phyloP scores from a whole-genome alignment of 1,140 invertebrate genomes.

The Eufriesea mexicana region DNA sequence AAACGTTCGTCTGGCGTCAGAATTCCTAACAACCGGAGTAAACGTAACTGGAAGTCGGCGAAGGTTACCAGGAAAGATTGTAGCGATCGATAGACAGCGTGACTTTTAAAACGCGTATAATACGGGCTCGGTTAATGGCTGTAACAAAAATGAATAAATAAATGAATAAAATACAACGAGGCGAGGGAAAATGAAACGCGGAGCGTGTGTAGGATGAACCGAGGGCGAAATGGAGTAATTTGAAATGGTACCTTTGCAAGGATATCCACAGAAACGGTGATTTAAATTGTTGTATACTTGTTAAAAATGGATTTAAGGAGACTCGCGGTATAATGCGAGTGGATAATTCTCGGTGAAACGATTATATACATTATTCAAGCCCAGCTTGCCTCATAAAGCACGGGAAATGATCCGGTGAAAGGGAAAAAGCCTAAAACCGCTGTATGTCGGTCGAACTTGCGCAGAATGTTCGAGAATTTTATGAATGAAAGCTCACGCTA shows the following conservation, averaged over 20 bases:
- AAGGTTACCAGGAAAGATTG: neutral
- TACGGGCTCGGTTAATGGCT: too few species aligned
- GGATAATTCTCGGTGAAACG: neutral
- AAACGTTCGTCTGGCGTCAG: conserved; percentile 2
- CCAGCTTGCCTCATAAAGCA: neutral
- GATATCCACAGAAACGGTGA: neutral
- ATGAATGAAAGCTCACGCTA: conserved; percentile 57
- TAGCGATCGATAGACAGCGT: neutral
- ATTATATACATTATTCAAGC: neutral
- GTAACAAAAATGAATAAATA: too few species aligned
- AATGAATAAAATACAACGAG: too few species aligned
- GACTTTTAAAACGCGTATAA: neutral
- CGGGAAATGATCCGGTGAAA: conserved; percentile 18
- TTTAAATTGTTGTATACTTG: neutral
- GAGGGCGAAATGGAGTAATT: too few species aligned
- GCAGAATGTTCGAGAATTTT: conserved; percentile 46
- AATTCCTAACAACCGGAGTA: neutral
- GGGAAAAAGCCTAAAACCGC: conserved; percentile 37
- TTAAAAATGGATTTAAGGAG: neutral
- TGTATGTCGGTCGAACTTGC: conserved; percentile 53
- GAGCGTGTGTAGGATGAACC: too few species aligned
- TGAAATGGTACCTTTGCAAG: neutral
- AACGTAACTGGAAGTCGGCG: neutral
- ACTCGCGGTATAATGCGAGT: too few species aligned
- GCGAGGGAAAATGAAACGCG: too few species aligned